Evolutionary conservation across 2,113 vertebrate species (phyloP).

Genomic region (Xiphorhynchus elegans): DNA sequence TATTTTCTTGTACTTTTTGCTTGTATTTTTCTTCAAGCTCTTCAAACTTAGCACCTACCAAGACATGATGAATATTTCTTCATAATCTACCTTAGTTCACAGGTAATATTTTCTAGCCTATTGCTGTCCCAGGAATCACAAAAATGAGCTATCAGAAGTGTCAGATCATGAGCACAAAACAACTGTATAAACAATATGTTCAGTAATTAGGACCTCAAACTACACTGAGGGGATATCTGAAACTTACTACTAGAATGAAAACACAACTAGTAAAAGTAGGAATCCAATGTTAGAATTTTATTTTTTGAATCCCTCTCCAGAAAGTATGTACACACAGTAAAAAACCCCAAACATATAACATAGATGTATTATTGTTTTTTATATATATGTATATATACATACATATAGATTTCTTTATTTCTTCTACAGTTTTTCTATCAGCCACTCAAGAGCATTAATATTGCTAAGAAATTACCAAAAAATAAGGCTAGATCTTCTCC

Average conservation of each 20-base stretch:
- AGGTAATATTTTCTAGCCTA: background rate
- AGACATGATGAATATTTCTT: background rate
- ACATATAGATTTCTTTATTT: background rate
- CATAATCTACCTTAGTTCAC: background rate
- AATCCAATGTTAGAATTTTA: background rate
- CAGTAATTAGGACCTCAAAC: background rate
- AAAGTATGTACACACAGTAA: background rate
- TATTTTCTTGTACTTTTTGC: constrained; percentile 87
- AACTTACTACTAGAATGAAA: background rate
- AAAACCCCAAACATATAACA: background rate
- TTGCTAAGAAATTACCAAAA: background rate
- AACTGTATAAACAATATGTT: background rate
- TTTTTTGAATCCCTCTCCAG: background rate
- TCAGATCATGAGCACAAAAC: background rate
- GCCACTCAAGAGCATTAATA: background rate
- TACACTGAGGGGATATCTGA: background rate
- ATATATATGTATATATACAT: background rate
- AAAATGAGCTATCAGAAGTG: background rate
- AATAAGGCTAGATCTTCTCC: background rate
- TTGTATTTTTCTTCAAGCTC: constrained; percentile 88
- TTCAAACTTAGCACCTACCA: constrained; percentile 81
- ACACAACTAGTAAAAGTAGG: background rate
- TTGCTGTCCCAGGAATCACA: background rate
- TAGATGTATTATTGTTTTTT: background rate
- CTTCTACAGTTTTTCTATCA: background rate